Evolutionary conservation across 2,113 vertebrate genomes (phyloP), one percentile per base, ranked within the genome.

Genomic region (Panthera leo): DNA sequence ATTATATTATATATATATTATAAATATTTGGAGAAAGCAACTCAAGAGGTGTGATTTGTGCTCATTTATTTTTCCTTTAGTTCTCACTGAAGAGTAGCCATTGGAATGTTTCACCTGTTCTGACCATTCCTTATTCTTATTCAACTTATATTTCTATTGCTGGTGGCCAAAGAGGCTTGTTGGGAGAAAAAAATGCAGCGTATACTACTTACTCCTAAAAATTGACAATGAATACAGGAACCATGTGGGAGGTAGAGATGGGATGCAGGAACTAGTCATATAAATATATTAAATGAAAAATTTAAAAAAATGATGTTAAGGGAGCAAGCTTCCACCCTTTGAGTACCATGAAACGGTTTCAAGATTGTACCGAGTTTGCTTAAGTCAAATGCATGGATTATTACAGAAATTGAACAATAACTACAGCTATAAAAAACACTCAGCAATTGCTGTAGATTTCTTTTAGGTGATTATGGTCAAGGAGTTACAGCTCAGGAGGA

Each of bases 151-250:
- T 91, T 91, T 92, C 55, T 85, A 15, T 18, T 89, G 39, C 55
- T 3, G 11, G 51, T 23, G 76, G 31, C 36, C 34, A 76, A 5
- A n/a, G 85, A 39, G 89, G 63, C 70, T 89, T 96, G 76, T 71
- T 93, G 79, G 45, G 71, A 79, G 90, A 80, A 78, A 96, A 29
- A 85, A 93, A 87, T 75, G 75, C 91, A 75, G 68, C 70, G 89
- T 53, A 70, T 80, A 96, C 93, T 80, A 96, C 93, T 96, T 96
- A 95, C 63, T 95, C 73, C 45, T 89, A 71, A 97, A 97, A 95
- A 65, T 85, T 91, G 93, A 89, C 85, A 88, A 58, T 39, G 61
- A 92, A 61, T 76, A 78, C 48, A 97, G 39, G 73, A 96, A 83
- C 85, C 63, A 90, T 70, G 42, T 82, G 63, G 92, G 65, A 89